Evolutionary conservation across 2,888 invertebrate genomes (phyloP).

Genomic region (Drosophila setosimentum): DNA sequence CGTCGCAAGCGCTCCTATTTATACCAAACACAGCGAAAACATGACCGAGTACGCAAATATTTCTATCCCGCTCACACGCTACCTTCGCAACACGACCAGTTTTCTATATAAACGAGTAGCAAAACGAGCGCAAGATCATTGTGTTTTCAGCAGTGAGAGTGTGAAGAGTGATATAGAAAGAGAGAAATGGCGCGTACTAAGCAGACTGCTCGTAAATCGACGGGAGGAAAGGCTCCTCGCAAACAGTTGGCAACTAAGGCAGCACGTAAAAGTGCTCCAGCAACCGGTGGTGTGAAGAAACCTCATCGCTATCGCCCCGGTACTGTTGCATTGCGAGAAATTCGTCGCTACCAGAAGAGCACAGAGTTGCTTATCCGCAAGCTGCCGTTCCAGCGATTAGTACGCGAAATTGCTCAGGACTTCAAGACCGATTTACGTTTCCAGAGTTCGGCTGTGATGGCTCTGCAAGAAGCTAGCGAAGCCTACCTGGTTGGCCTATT

Average conservation of each 20-base stretch:
- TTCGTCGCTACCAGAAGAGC: conserved; percentile 40
- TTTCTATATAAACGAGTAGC: neutral
- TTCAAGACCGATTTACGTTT: conserved; percentile 42
- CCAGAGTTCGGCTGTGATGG: conserved; percentile 43
- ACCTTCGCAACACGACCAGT: neutral
- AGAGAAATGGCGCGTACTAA: conserved; percentile 8
- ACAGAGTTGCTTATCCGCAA: conserved; percentile 37
- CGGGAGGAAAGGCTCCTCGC: conserved; percentile 42
- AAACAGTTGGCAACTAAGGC: conserved; percentile 47
- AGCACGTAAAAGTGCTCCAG: conserved; percentile 42
- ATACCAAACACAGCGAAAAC: neutral
- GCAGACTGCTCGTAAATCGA: conserved; percentile 26
- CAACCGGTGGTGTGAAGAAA: conserved; percentile 33
- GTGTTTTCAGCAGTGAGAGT: conserved; percentile 2
- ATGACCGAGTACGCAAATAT: neutral
- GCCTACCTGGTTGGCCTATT: conserved; percentile 32
- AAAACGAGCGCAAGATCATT: neutral
- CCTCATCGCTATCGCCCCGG: conserved; percentile 35
- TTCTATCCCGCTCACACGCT: neutral
- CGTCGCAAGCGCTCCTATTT: neutral
- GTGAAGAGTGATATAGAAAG: neutral
- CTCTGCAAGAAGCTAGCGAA: conserved; percentile 38
- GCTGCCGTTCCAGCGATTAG: conserved; percentile 31
- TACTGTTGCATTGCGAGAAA: conserved; percentile 37
- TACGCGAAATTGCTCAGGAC: conserved; percentile 41